Base-by-base conservation (phyloP, 2,888 invertebrate genomes). In the Dichetophora obliterata region DNA sequence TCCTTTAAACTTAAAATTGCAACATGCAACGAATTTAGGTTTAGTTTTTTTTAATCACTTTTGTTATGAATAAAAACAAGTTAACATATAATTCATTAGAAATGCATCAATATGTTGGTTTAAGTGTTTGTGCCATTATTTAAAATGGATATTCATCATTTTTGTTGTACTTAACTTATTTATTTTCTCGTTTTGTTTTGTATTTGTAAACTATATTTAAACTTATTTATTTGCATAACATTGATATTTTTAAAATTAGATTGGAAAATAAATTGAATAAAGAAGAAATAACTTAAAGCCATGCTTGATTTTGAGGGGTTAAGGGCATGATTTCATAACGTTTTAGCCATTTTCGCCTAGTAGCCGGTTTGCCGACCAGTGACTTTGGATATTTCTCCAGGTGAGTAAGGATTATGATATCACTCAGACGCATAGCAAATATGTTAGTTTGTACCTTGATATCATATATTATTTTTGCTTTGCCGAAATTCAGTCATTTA, bases 11-110 rank as follows among this genome's bases (percentile, higher is more conserved):
- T 19, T 63, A 52, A 34, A 24, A 50, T 48, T 9, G 19, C 11
- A 48, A 31, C 16, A 48, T 24, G 59, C 22, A 66, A 70, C 50
- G 69, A 70, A 75, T 75, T 75, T 75, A 75, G 70, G 52, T 59
- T 61, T 75, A 75, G 73, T 65, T 70, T 63, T 54, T 22, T 70
- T 71, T 34, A 22, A 65, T 37, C 37, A 37, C 65, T 74, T 14
- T 74, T 65, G 63, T 73, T 73, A 48, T 68, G 14, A 68, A 59
- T 59, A 24, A 59, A 27, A 59, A 59, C 4, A 8, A 19, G 54
- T 16, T 54, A 54, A 54, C 5, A 59, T 24, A 27, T 11, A 59
- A 24, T 59, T 59, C 3, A 19, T 4, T 9, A 27, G 5, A 5
- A 27, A 59, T 27, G 14, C n/a, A 27, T 59, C 24, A 27, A 59